These are phyloP conservation scores for Gila robusta DNA, from an alignment of 2,797 vertebrate species.

Conservation along the genomic window DNA sequence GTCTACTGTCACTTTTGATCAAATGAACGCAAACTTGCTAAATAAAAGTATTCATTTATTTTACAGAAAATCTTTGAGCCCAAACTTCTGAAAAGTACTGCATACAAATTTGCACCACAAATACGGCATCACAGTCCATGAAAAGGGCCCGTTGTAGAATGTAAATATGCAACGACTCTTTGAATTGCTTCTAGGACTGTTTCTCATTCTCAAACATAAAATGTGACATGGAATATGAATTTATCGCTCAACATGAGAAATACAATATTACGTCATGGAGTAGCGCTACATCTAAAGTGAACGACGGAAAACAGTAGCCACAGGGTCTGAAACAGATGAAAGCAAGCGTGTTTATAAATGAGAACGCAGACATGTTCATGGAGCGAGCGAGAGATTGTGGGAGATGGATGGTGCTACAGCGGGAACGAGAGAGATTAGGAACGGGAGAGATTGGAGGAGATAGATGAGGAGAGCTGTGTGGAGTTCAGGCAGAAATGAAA, in stretches of 20 bases:
- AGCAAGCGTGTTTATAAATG: constrained; percentile 51
- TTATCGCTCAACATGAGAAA: constrained; percentile 32
- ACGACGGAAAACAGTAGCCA: constrained; percentile 68
- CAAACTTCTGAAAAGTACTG: background rate
- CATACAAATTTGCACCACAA: background rate
- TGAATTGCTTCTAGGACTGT: constrained; percentile 13
- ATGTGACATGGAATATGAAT: constrained; percentile 28
- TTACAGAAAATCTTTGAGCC: background rate
- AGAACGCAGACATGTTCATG: constrained; percentile 28
- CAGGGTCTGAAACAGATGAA: constrained; percentile 62
- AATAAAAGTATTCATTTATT: background rate
- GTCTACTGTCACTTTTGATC: background rate
- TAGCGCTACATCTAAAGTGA: constrained; percentile 30
- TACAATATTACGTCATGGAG: constrained; percentile 17
- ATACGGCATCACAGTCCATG: background rate
- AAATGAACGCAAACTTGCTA: background rate
- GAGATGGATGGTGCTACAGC: constrained; percentile 56
- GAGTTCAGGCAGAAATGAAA: constrained; percentile 51
- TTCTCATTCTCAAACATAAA: constrained; percentile 21
- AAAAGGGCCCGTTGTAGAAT: background rate
- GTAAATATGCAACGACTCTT: background rate
- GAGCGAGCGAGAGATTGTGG: constrained; percentile 55
- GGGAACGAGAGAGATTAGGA: constrained; percentile 50
- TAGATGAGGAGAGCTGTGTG: constrained; percentile 54
- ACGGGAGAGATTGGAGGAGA: constrained; percentile 66